Evolutionary conservation across 2,797 vertebrate species (phyloP).

Genomic region (Enteromius argenteus): DNA sequence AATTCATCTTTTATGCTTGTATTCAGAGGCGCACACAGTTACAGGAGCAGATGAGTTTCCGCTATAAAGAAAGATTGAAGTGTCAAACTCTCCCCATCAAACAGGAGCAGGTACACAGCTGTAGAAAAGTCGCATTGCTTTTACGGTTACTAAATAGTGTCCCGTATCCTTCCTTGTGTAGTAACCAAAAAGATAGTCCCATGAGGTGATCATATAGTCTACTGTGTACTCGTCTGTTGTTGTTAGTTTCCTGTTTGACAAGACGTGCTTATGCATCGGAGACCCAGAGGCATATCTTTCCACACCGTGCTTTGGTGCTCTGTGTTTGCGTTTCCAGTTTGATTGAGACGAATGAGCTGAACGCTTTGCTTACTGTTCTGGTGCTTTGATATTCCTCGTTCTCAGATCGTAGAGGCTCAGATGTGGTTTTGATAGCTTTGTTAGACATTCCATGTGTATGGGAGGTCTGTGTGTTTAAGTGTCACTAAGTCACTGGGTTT

Average conservation of each 20-base stretch:
- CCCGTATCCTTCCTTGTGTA: background rate
- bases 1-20: background rate
- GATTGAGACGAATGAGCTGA: slow-evolving; percentile 30
- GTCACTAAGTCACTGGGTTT: slow-evolving; percentile 3
- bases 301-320: slow-evolving; percentile 1
- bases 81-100: slow-evolving; percentile 74
- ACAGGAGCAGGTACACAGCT: slow-evolving; percentile 74
- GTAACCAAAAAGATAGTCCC: background rate
- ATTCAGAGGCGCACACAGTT: slow-evolving; percentile 77
- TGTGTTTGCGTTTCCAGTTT: slow-evolving; percentile 21
- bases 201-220: background rate
- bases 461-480: slow-evolving; percentile 52
- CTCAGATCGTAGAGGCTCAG: slow-evolving; percentile 33
- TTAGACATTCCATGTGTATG: slow-evolving; percentile 13
- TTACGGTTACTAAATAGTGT: background rate
- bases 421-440: slow-evolving; percentile 31
- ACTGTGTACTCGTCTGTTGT: slow-evolving; percentile 1
- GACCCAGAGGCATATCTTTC: slow-evolving; percentile 11
- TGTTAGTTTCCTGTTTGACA: slow-evolving; percentile 20
- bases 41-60: slow-evolving; percentile 82
- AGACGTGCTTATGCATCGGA: background rate
- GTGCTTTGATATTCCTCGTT: slow-evolving; percentile 11
- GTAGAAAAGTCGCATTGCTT: background rate
- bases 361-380: slow-evolving; percentile 34
- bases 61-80: slow-evolving; percentile 80